A percentile compares a stretch with the other conserved stretches of the same genome.
Conservation (phyloP, 2,797 vertebrate genomes). For the Triplophysa bombifrons region DNA sequence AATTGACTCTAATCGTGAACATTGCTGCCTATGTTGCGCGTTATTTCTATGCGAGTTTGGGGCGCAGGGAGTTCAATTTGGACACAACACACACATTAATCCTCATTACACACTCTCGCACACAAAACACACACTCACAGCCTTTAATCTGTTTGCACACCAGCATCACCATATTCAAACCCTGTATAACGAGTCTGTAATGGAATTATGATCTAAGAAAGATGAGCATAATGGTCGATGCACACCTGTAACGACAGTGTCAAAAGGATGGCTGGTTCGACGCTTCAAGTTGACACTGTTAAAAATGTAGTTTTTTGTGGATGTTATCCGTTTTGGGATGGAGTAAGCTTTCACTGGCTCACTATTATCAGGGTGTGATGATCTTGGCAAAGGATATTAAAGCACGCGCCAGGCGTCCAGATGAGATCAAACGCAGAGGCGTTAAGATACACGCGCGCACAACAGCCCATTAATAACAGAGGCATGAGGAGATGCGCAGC, state of each 20-base stretch:
- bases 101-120: background rate
- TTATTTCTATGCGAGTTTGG: background rate
- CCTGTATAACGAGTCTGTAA: background rate
- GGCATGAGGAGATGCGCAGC: constrained; percentile 18
- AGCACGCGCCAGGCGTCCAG: constrained; percentile 12
- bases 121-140: background rate
- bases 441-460: constrained; percentile 5
- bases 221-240: constrained; percentile 54
- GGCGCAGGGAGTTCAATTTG: no score
- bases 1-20: background rate
- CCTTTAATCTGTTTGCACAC: background rate
- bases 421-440: constrained; percentile 24
- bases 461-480: constrained; percentile 12
- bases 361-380: background rate
- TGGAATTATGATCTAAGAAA: background rate
- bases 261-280: background rate
- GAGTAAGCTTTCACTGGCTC: background rate
- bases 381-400: constrained; percentile 18
- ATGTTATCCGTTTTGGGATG: background rate
- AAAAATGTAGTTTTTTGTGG: constrained; percentile 2
- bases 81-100: constrained; percentile 8
- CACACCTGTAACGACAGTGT: constrained; percentile 73
- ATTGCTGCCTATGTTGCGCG: background rate
- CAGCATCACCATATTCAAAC: background rate
- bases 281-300: background rate